Base-by-base conservation (phyloP, 2,113 vertebrate species). In the Eptesicus fuscus region DNA sequence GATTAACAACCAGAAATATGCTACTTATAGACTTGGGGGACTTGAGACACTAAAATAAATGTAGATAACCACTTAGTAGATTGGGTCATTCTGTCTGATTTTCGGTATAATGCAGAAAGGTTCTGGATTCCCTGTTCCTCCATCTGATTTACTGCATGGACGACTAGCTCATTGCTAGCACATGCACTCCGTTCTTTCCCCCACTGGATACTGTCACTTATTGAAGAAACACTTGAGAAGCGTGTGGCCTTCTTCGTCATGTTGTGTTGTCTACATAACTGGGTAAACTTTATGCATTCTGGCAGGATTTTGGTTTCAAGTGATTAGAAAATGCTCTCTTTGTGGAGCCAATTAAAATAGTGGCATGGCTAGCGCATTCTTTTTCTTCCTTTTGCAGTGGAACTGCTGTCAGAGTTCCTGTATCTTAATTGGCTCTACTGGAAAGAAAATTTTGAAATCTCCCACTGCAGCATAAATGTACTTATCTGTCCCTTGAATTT, bases 311-410 rank as follows among this genome's bases (percentile, higher is more conserved):
- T 88, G 59, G 84, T 93, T 82, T 97, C 37, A 74, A n/a, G 94
- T 96, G 44, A 71, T 85, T 90, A 91, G 90, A 90, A 96, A 97
- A 97, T 91, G 91, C 88, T 97, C 76, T 90, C 90, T 96, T 96
- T 93, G 90, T 97, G 94, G 86, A 98, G 71, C 94, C 95, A 98
- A 97, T 98, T 98, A 98, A 98, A 98, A 95, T 93, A 97, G 98
- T 95, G 95, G 94, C 97, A 97, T 80, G 80, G 90, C 94, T 96
- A 88, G 96, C 84, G 88, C 93, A 88, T 97, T 98, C 86, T 82
- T 96, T 95, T 97, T 83, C 84, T 95, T 95, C 95, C 92, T 90
- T 97, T 95, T 95, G 93, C 88, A 87, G 93, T 96, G 96, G 95
- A 97, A 92, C 94, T 98, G 96, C 96, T 96, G 94, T 98, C 97